Evolutionary conservation across 1,140 invertebrate species (phyloP).

Genomic region (Leptopilina clavipes): DNA sequence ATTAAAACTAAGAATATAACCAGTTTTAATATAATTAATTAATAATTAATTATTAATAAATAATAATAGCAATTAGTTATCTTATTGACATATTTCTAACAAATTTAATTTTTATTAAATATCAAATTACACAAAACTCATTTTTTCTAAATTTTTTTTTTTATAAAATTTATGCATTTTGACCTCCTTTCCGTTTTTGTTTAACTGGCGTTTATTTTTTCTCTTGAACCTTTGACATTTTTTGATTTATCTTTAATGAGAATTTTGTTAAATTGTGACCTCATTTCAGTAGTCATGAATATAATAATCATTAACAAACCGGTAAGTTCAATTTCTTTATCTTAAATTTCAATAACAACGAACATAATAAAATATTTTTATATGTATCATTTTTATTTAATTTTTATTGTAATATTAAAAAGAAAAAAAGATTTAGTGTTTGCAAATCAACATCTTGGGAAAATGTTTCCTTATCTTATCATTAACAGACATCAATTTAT

Average conservation of each 20-base stretch:
- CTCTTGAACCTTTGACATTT: background rate
- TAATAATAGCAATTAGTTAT: no score
- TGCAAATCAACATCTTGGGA: background rate
- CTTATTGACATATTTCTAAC: no score
- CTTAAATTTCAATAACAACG: background rate
- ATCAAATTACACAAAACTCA: background rate
- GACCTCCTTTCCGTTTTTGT: slow-evolving; percentile 34
- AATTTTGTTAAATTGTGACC: background rate
- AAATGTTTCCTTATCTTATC: no score
- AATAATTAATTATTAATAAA: no score
- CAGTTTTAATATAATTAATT: no score
- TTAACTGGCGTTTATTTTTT: slow-evolving; percentile 48
- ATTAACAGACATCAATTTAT: background rate
- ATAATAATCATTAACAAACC: slow-evolving; percentile 34
- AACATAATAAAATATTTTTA: background rate
- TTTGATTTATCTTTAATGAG: slow-evolving; percentile 7
- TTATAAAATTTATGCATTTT: background rate
- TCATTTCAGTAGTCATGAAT: background rate
- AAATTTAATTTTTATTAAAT: no score
- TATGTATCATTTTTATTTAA: no score
- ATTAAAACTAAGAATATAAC: no score
- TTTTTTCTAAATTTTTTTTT: background rate
- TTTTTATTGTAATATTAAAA: no score
- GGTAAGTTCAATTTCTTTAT: slow-evolving; percentile 34
- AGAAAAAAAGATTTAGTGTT: background rate